Evolutionary conservation across 2,113 vertebrate genomes (phyloP).

Genomic region (Gopherus flavomarginatus): DNA sequence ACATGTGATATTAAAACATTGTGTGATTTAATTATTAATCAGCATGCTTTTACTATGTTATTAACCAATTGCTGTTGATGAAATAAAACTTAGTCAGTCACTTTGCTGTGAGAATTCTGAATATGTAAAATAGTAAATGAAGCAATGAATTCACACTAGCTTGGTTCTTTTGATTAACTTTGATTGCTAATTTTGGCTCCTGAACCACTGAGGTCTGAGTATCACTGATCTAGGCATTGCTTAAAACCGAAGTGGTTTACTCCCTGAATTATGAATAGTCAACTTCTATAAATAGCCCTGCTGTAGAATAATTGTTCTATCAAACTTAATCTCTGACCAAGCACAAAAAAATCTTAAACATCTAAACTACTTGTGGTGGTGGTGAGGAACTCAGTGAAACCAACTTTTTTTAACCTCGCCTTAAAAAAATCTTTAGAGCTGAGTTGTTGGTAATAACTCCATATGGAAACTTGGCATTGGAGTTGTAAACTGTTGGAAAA

Average conservation of each 20-base stretch:
- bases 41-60: neutral
- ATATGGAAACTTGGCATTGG: conserved; percentile 21
- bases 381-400: neutral
- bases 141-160: neutral
- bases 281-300: neutral
- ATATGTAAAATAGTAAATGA: neutral
- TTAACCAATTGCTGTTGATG: neutral
- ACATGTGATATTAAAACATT: neutral
- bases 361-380: neutral
- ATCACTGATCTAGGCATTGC: neutral
- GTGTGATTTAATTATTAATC: neutral
- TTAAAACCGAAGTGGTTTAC: neutral
- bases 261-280: neutral
- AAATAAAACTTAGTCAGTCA: neutral
- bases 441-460: conserved; percentile 11
- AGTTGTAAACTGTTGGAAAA: neutral
- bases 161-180: neutral
- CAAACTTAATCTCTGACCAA: neutral
- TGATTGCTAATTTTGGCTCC: neutral
- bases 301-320: neutral
- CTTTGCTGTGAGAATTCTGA: neutral
- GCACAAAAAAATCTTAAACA: neutral
- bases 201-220: neutral
- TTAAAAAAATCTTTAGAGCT: neutral
- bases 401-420: neutral